phyloP scores from a whole-genome alignment of 1,140 invertebrate species.

The Chelonus insularis region DNA sequence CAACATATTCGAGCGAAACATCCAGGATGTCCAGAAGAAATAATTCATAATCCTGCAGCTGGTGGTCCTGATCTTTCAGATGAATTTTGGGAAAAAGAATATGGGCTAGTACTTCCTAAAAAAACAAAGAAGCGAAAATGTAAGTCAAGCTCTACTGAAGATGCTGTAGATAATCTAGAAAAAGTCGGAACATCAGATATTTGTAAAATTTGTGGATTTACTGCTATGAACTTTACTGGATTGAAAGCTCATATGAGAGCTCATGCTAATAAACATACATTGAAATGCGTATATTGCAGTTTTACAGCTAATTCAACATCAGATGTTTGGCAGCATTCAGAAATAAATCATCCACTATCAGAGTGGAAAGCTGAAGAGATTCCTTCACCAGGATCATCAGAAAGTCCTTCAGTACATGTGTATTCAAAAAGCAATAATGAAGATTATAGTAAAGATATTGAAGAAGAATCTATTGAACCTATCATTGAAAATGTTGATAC shows the following conservation, averaged over 20 bases:
- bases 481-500: neutral
- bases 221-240: slow-evolving; percentile 40
- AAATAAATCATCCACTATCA: slow-evolving; percentile 44
- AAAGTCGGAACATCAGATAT: slow-evolving; percentile 24
- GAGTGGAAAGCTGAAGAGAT: slow-evolving; percentile 33
- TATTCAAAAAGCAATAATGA: slow-evolving; percentile 13
- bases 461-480: slow-evolving; percentile 30
- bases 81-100: slow-evolving; percentile 55
- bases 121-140: slow-evolving; percentile 37
- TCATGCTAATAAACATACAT: slow-evolving; percentile 34
- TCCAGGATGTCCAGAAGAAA: slow-evolving; percentile 34
- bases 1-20: slow-evolving; percentile 49
- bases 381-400: neutral
- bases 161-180: slow-evolving; percentile 12
- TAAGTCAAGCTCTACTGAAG: neutral
- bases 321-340: slow-evolving; percentile 48
- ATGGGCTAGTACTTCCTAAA: slow-evolving; percentile 38
- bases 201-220: slow-evolving; percentile 46
- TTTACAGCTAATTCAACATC: slow-evolving; percentile 35
- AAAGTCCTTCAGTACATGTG: neutral
- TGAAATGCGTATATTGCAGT: slow-evolving; percentile 48
- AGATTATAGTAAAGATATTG: slow-evolving; percentile 35
- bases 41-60: slow-evolving; percentile 40
- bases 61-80: slow-evolving; percentile 38
- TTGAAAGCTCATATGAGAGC: slow-evolving; percentile 46